phyloP scores from a whole-genome alignment of 2,888 invertebrate genomes.

The Papilio demoleus region DNA sequence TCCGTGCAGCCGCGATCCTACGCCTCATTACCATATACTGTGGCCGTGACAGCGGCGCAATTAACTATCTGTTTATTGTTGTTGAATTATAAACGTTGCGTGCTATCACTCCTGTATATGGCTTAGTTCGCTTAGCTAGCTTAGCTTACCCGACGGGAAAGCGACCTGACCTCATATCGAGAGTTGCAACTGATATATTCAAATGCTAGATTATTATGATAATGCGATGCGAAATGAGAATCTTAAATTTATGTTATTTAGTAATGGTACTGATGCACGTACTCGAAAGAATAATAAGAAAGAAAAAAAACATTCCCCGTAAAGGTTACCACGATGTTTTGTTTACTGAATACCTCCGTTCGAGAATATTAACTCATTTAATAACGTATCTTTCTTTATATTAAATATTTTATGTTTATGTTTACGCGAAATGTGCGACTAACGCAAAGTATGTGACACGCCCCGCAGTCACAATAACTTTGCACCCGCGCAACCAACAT shows the following conservation, averaged over 20 bases:
- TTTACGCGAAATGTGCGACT: constrained; percentile 4
- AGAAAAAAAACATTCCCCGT: too few species aligned
- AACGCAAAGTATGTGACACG: constrained; percentile 29
- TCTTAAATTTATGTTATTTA: background rate
- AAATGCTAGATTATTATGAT: constrained; percentile 10
- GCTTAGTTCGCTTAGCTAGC: constrained; percentile 28
- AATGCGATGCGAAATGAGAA: background rate
- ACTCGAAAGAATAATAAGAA: background rate
- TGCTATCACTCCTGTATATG: constrained; percentile 64
- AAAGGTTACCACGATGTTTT: too few species aligned
- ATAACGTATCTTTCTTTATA: too few species aligned
- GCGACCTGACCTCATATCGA: constrained; percentile 25
- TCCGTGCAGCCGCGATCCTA: constrained; percentile 79
- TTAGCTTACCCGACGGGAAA: constrained; percentile 46
- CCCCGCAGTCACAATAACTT: constrained; percentile 37
- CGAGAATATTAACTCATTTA: too few species aligned
- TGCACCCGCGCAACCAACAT: constrained; percentile 54
- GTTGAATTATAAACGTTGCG: constrained; percentile 81
- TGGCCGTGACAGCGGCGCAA: constrained; percentile 82
- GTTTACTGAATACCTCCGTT: too few species aligned
- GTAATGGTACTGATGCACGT: too few species aligned
- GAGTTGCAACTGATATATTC: background rate
- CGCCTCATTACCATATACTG: constrained; percentile 83
- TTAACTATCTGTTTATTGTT: constrained; percentile 84
- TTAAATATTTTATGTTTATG: too few species aligned